A percentile compares a stretch with the other conserved stretches of the same genome.
phyloP scores from a whole-genome alignment of 2,797 vertebrate species.

The Emys orbicularis region DNA sequence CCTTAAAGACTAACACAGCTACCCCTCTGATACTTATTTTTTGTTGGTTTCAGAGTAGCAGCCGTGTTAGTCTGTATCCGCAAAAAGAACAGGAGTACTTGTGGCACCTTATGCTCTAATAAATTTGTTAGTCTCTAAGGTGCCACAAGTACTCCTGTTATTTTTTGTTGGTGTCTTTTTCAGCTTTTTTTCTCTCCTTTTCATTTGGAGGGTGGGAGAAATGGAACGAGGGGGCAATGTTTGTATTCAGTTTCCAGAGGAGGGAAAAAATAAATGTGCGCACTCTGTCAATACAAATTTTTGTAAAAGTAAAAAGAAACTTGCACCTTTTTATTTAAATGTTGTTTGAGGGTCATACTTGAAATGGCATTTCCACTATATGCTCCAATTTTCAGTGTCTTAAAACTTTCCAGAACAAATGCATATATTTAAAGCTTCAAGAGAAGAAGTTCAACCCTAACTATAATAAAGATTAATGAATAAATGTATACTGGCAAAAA shows the following conservation, averaged over 20 bases:
- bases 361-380: not conserved
- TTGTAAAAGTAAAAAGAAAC: not conserved
- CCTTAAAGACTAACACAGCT: no score
- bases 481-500: slow-evolving; percentile 1
- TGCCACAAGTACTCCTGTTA: no score
- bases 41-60: no score
- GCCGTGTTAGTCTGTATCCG: no score
- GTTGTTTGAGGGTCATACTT: not conserved
- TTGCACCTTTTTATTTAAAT: not conserved
- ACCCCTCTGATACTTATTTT: no score
- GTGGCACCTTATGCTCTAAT: no score
- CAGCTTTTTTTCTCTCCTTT: not conserved
- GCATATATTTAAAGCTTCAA: no score
- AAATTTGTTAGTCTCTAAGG: no score
- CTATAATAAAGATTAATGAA: not conserved
- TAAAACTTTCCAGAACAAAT: no score
- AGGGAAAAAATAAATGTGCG: rapidly evolving
- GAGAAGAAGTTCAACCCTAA: not conserved
- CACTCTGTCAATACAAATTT: not conserved
- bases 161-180: not conserved
- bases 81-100: no score
- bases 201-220: not conserved
- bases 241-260: not conserved
- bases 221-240: not conserved
- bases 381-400: no score